Evolutionary conservation across 2,113 vertebrate species (phyloP).

Genomic region (Gavialis gangeticus): DNA sequence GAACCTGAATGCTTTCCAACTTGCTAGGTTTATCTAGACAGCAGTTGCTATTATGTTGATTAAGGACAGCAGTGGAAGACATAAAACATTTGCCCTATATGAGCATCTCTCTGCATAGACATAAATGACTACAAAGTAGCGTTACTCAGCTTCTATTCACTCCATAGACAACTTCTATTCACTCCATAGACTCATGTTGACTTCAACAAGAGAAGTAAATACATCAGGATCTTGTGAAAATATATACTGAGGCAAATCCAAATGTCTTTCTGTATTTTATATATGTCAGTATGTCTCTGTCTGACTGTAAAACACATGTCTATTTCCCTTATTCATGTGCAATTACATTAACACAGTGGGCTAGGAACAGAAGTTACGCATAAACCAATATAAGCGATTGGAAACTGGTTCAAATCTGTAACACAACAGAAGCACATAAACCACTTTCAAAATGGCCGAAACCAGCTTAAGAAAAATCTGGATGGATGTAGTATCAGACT

Average conservation of each 20-base stretch:
- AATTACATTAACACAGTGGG: neutral
- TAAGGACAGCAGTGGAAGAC: neutral
- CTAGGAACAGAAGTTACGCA: no score
- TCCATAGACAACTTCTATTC: neutral
- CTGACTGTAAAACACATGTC: neutral
- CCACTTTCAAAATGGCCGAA: no score
- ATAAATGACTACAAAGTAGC: neutral
- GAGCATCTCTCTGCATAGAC: neutral
- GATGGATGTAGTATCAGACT: no score
- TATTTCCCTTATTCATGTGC: neutral
- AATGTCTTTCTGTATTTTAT: neutral
- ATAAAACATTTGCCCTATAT: fast-evolving
- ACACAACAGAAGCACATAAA: no score
- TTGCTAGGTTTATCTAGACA: neutral
- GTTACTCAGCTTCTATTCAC: neutral
- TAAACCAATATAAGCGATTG: no score
- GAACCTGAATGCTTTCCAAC: neutral
- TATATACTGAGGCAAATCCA: fast-evolving
- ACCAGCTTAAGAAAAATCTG: no score
- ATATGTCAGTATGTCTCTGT: neutral
- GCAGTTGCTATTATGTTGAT: neutral
- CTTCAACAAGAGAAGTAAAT: neutral
- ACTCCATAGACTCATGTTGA: neutral
- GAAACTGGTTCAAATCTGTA: no score
- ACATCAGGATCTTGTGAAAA: neutral